phyloP scores from a whole-genome alignment of 2,888 invertebrate genomes.

The Stomorhina lunata region DNA sequence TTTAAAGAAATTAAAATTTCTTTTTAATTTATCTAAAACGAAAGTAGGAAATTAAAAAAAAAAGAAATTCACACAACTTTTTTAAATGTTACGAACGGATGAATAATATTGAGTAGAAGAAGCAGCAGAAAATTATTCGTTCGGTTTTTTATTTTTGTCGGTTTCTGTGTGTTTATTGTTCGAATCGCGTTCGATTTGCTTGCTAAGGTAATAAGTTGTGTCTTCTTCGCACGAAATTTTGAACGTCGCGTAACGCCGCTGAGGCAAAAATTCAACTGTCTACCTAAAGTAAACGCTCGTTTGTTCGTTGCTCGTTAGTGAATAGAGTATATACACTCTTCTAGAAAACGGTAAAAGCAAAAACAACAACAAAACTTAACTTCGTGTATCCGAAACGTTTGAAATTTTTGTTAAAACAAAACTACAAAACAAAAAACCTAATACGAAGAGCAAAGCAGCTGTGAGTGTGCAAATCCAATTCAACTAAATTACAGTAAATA shows the following conservation, averaged over 20 bases:
- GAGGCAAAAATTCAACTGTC: conserved; percentile 73
- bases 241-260: conserved; percentile 76
- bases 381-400: conserved; percentile 39
- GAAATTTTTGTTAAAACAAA: conserved; percentile 22
- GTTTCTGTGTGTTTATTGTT: conserved; percentile 36
- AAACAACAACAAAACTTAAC: conserved; percentile 59
- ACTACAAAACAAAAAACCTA: conserved; percentile 47
- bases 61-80: conserved; percentile 58
- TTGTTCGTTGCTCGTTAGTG: conserved; percentile 68
- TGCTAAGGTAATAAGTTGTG: conserved; percentile 53
- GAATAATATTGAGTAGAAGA: conserved; percentile 62
- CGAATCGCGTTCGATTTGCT: conserved; percentile 61
- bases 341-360: conserved; percentile 69
- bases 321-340: conserved; percentile 63
- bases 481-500: too few relatives aligned
- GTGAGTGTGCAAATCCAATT: conserved; percentile 37
- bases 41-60: conserved; percentile 48
- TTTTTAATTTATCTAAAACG: conserved; percentile 19
- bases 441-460: conserved; percentile 30
- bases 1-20: neutral
- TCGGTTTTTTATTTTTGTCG: conserved; percentile 59
- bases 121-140: conserved; percentile 58
- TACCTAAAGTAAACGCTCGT: conserved; percentile 63
- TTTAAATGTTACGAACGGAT: conserved; percentile 60
- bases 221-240: conserved; percentile 59